phyloP scores from a whole-genome alignment of 2,797 vertebrate genomes.

The Anguilla pacifica region DNA sequence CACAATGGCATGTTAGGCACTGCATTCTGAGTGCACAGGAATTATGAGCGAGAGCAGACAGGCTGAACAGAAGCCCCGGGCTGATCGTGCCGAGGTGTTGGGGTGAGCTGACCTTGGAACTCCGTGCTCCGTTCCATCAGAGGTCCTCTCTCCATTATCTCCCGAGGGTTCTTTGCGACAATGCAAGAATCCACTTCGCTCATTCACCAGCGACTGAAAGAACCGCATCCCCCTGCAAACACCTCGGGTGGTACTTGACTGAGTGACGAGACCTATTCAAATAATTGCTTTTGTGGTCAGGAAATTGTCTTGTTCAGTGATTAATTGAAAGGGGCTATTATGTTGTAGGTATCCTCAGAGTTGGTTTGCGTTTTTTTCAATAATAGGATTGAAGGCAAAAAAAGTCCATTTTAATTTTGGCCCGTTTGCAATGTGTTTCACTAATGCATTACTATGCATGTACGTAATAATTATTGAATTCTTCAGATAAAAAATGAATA shows the following conservation, averaged over 20 bases:
- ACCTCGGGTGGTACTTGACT: neutral
- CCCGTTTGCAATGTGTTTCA: neutral
- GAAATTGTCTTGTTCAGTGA: neutral
- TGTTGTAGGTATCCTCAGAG: neutral
- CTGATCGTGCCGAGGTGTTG: neutral
- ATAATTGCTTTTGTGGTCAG: slow-evolving; percentile 11
- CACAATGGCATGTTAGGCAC: neutral
- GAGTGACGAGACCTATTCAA: slow-evolving; percentile 1
- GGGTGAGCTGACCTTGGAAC: neutral
- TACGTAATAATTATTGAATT: neutral
- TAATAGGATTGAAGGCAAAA: neutral
- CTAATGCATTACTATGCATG: neutral
- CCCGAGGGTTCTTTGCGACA: neutral
- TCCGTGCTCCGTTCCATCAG: neutral
- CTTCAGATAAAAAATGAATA: neutral
- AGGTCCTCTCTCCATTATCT: neutral
- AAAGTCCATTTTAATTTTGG: neutral
- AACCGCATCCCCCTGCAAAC: neutral
- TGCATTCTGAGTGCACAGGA: neutral
- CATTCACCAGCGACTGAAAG: neutral
- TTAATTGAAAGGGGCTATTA: neutral
- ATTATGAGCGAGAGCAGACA: neutral
- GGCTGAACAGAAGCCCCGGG: neutral
- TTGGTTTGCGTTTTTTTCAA: neutral
- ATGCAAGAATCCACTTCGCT: neutral